Evolutionary conservation across 64 coral and sea anemone genomes (phyloP), one percentile per base, ranked within the genome.

Genomic region (Hydrozoanthus tunicans): DNA sequence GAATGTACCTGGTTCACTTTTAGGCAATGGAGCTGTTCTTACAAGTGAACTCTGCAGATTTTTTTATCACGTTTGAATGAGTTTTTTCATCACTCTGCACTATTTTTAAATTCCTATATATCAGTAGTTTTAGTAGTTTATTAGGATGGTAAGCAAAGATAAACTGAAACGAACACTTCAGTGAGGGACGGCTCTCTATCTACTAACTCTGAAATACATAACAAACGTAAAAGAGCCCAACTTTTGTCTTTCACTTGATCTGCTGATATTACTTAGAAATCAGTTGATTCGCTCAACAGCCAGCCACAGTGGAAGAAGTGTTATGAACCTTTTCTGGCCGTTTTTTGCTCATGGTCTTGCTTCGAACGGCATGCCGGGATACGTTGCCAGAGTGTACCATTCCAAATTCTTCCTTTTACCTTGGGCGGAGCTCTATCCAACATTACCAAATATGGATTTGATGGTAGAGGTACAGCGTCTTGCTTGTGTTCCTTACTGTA

Each of bases 301-400:
- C 13, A 88, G 79, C 64, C 77, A 94, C 81, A 94, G 95, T 60
- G 80, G 78, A 67, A 77, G 81, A 56, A 94, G 89, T 61, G 65
- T 91, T 57, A 96, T 96, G 95, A 96, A 96, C 92, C 78, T 96
- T 26, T 96, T 96, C 61, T 96, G 95, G 95, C 68, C 80, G 32
- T 96, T 91, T 77, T 96, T 96, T 71, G 95, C 86, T 54, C 63
- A 76, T 59, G 93, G 83, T 20, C 67, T 96, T 58, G 51, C 91
- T 62, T 91, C 90, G n/a, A 66, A 83, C 3, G 92, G 79, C 62
- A 93, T 93, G 55, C 95, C 95, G 7, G 89, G 77, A 54, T 93
- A 93, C 55, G 92, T 96, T 61, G 43, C 82, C 10, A 82, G 95
- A 75, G 95, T 96, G 11, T 96, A 93, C 79, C 92, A 93, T 76